A percentile compares a stretch with the other conserved stretches of the same genome.
Conservation (phyloP, 2,888 invertebrate genomes). For the Chrysolina haemoptera region DNA sequence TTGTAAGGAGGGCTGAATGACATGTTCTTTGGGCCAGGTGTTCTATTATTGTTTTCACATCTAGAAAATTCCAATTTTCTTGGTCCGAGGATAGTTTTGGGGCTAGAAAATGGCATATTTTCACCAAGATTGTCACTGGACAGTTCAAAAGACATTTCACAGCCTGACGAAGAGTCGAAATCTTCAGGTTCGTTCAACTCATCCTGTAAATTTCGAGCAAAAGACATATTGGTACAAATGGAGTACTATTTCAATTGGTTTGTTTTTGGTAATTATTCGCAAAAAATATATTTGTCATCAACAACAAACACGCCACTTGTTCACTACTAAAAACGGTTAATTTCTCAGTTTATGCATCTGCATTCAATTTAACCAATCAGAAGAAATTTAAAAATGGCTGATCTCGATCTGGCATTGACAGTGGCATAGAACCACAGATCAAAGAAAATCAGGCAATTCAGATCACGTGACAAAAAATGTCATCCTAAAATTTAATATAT, state of each 20-base stretch:
- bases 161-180: constrained; percentile 71
- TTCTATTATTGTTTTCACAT: constrained; percentile 52
- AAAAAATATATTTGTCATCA: constrained; percentile 44
- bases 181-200: constrained; percentile 62
- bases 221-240: constrained; percentile 56
- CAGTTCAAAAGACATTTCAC: constrained; percentile 78
- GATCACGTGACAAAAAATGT: too few species aligned
- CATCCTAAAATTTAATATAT: too few species aligned
- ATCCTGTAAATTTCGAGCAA: constrained; percentile 53
- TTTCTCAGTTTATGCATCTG: constrained; percentile 58
- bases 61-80: constrained; percentile 76
- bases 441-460: too few species aligned
- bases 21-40: constrained; percentile 61
- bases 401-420: background rate
- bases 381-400: constrained; percentile 44
- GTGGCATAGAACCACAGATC: too few species aligned
- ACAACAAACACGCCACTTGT: constrained; percentile 44
- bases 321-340: constrained; percentile 56
- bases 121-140: constrained; percentile 70
- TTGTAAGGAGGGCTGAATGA: constrained; percentile 75
- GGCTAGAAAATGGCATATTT: constrained; percentile 64
- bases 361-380: constrained; percentile 61
- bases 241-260: constrained; percentile 26
- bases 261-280: constrained; percentile 36
- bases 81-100: constrained; percentile 73